A percentile compares a stretch with the other conserved stretches of the same genome.
Conservation (phyloP, 2,113 vertebrate genomes). For the Micronycteris hirsuta region DNA sequence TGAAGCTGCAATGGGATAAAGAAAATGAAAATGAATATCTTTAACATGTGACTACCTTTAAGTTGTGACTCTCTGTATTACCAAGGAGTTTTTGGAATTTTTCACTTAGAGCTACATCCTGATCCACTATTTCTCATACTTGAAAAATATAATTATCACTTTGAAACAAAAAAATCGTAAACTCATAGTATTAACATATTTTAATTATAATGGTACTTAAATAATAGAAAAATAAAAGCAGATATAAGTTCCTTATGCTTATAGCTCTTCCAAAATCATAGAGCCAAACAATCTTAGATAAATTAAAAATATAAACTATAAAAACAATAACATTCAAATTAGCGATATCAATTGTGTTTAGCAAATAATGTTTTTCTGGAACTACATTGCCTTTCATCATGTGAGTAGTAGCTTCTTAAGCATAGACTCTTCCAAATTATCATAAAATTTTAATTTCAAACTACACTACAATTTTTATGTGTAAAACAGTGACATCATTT, state of each 20-base stretch:
- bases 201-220: background rate
- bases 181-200: background rate
- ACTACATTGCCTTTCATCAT: background rate
- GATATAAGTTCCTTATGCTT: background rate
- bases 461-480: background rate
- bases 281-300: background rate
- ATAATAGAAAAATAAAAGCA: background rate
- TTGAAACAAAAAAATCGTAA: background rate
- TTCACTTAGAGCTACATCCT: background rate
- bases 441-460: constrained; percentile 36
- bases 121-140: background rate
- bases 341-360: background rate
- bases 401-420: background rate
- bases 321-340: constrained; percentile 13
- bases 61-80: background rate
- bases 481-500: background rate
- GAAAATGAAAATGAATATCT: background rate
- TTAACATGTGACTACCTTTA: background rate
- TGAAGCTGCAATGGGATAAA: background rate
- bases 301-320: constrained; percentile 6
- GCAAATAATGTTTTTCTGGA: constrained; percentile 3
- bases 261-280: background rate
- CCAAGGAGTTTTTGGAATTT: background rate
- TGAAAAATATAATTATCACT: background rate
- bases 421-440: background rate